phyloP scores from a whole-genome alignment of 2,113 vertebrate species.

The Sprattus sprattus region DNA sequence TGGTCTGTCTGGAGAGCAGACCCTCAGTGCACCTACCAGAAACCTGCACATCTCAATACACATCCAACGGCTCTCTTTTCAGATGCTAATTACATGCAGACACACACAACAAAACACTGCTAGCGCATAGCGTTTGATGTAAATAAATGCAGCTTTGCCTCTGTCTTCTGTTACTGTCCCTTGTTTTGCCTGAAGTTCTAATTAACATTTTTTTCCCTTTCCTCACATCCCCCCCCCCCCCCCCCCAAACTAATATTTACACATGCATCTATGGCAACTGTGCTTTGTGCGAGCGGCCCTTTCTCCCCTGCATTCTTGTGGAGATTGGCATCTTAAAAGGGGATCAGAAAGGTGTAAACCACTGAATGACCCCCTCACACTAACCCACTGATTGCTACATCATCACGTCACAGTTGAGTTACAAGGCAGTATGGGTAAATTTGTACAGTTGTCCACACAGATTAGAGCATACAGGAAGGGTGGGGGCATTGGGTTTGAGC shows the following conservation, averaged over 20 bases:
- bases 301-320: conserved; percentile 65
- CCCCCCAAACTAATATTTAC: conserved; percentile 72
- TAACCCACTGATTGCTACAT: conserved; percentile 70
- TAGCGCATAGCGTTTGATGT: conserved; percentile 38
- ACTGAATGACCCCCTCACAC: conserved; percentile 69
- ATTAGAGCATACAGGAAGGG: conserved; percentile 60
- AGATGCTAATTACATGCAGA: neutral
- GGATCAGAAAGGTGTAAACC: conserved; percentile 65
- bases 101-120: conserved; percentile 36
- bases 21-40: conserved; percentile 3
- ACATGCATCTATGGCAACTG: conserved; percentile 68
- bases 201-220: conserved; percentile 55
- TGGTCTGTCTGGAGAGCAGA: neutral
- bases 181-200: conserved; percentile 59
- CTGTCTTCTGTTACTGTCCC: conserved; percentile 29
- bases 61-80: neutral
- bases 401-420: conserved; percentile 66
- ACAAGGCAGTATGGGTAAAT: conserved; percentile 68
- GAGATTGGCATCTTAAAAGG: conserved; percentile 71
- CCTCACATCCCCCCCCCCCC: neutral
- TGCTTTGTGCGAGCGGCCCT: conserved; percentile 64
- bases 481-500: neutral
- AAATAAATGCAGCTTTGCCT: conserved; percentile 58
- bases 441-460: conserved; percentile 70
- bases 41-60: conserved; percentile 5